These are phyloP conservation scores for Portunus trituberculatus DNA, from an alignment of 1,140 invertebrate genomes.

Conservation along the genomic window DNA sequence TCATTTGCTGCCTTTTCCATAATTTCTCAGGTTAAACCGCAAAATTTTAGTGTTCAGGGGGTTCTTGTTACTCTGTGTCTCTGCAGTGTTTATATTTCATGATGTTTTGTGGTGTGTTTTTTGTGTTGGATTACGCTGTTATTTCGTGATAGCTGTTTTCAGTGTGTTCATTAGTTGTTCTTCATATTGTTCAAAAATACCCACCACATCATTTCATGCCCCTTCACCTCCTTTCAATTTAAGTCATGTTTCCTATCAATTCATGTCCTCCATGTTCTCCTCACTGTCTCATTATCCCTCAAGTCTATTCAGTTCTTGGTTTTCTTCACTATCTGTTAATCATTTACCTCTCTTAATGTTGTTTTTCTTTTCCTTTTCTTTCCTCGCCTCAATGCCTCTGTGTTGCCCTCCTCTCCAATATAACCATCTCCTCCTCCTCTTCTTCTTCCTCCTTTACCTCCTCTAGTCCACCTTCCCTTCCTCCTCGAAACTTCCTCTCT, in stretches of 20 bases:
- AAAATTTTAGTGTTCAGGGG: too few relatives aligned
- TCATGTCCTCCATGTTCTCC: not conserved
- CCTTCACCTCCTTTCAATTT: too few relatives aligned
- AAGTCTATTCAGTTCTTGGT: not conserved
- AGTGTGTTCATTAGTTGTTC: too few relatives aligned
- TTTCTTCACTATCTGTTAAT: not conserved
- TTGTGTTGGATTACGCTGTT: too few relatives aligned
- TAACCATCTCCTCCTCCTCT: not conserved
- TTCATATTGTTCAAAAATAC: too few relatives aligned
- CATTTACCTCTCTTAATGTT: not conserved
- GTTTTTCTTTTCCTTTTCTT: not conserved
- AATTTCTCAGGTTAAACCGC: too few relatives aligned
- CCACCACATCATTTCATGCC: too few relatives aligned
- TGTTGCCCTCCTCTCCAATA: slow-evolving; percentile 29
- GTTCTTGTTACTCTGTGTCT: too few relatives aligned
- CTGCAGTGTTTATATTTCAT: too few relatives aligned
- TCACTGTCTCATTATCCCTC: not conserved
- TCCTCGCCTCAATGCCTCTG: not conserved
- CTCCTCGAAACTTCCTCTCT: not conserved
- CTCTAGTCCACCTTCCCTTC: not conserved
- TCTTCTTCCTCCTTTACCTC: not conserved
- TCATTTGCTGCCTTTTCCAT: too few relatives aligned
- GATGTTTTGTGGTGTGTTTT: too few relatives aligned
- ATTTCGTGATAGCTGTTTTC: too few relatives aligned
- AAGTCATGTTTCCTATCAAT: not conserved